A percentile compares a stretch with the other conserved stretches of the same genome.
Evolutionary conservation across 2,797 vertebrate species (phyloP).

Genomic region (Anabacerthia variegaticeps): DNA sequence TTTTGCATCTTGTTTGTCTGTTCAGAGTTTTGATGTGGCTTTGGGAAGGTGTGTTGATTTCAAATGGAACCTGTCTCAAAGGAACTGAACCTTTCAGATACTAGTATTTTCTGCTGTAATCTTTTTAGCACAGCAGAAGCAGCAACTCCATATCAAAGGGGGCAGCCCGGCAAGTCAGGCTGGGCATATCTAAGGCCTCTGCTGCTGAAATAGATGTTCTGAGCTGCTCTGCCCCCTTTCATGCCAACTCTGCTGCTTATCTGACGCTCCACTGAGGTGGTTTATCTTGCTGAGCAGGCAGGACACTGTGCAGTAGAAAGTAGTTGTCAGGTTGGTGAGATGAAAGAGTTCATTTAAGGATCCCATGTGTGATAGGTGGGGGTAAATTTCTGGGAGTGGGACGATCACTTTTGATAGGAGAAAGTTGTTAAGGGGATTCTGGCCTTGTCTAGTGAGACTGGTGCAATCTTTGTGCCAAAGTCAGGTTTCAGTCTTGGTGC

Average conservation of each 20-base stretch:
- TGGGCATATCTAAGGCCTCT: background rate
- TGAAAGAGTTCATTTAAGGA: background rate
- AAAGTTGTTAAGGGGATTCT: background rate
- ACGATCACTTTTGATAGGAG: background rate
- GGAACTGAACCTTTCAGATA: background rate
- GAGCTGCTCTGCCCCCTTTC: background rate
- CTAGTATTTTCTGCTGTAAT: background rate
- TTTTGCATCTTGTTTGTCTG: background rate
- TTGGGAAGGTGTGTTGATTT: background rate
- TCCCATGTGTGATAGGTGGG: fast-evolving
- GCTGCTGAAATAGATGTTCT: background rate
- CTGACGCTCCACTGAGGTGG: background rate
- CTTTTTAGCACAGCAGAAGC: background rate
- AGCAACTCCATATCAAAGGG: background rate
- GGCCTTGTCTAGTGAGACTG: background rate
- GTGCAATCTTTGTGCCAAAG: background rate
- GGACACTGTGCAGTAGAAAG: background rate
- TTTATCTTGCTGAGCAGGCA: background rate
- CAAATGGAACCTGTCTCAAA: background rate
- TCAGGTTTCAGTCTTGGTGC: background rate
- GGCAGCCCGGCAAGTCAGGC: background rate
- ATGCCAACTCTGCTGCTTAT: background rate
- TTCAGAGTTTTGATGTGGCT: background rate
- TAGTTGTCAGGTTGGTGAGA: background rate
- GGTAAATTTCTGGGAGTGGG: background rate